These are phyloP conservation scores for Cassiopea andromeda DNA, from an alignment of 30 jellyfish, hydroid and myxozoan genomes.

Conservation along the genomic window DNA sequence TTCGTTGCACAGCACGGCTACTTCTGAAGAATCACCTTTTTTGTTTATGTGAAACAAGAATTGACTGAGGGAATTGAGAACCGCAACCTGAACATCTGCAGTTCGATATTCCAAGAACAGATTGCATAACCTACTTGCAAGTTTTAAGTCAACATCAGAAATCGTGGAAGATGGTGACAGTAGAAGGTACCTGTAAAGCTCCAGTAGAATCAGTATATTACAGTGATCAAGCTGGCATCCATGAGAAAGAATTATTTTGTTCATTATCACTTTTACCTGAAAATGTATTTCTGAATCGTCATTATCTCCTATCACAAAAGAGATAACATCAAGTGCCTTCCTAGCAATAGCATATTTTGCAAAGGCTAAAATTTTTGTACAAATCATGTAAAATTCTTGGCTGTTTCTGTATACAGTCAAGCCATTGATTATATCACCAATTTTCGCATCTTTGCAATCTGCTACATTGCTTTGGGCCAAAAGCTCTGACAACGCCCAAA, in stretches of 20 bases:
- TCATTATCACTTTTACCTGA: constrained; percentile 17
- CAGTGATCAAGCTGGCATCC: constrained; percentile 29
- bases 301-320: constrained; percentile 6
- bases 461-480: not conserved
- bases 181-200: constrained; percentile 3
- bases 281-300: not conserved
- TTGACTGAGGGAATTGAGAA: constrained; percentile 45
- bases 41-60: not conserved
- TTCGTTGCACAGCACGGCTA: constrained; percentile 39
- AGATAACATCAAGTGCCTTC: not conserved
- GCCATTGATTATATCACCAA: not conserved
- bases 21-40: not conserved
- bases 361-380: constrained; percentile 6
- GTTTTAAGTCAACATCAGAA: constrained; percentile 38
- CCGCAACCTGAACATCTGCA: constrained; percentile 31
- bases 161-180: not conserved
- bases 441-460: not conserved
- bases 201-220: constrained; percentile 19
- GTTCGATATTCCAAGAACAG: constrained; percentile 34
- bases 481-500: constrained; percentile 9
- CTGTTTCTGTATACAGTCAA: constrained; percentile 14
- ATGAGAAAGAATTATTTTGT: constrained; percentile 17
- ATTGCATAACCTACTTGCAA: constrained; percentile 32
- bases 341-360: not conserved
- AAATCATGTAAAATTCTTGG: constrained; percentile 11